These are phyloP conservation scores for Cheilosia impressa DNA, from an alignment of 2,888 invertebrate species.

Conservation along the genomic window DNA sequence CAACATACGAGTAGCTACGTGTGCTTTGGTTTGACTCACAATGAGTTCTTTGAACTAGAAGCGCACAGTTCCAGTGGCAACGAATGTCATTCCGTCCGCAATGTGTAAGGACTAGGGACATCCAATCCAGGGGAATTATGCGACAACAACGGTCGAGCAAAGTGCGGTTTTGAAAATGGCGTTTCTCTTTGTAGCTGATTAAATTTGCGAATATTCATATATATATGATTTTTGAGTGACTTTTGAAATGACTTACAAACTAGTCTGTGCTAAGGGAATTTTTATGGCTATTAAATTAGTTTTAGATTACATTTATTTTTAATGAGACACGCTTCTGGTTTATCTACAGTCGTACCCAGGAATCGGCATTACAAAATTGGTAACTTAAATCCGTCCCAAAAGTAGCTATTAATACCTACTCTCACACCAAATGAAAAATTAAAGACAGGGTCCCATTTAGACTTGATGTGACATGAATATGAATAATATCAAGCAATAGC, in stretches of 20 bases:
- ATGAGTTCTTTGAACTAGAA: slow-evolving; percentile 50
- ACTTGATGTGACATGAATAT: no score
- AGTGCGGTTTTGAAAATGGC: slow-evolving; percentile 18
- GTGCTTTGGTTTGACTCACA: slow-evolving; percentile 6
- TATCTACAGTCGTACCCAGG: no score
- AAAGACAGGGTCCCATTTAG: no score
- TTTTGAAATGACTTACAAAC: not conserved
- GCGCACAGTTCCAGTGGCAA: slow-evolving; percentile 4
- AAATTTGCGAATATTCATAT: slow-evolving; percentile 25
- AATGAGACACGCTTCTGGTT: no score
- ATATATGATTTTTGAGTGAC: not conserved
- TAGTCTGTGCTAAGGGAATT: not conserved
- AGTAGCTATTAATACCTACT: no score
- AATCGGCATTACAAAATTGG: no score
- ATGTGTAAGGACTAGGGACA: slow-evolving; percentile 6
- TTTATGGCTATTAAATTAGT: not conserved
- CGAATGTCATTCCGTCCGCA: not conserved
- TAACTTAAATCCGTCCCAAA: no score
- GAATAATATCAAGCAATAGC: no score
- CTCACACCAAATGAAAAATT: no score
- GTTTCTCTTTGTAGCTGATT: slow-evolving; percentile 21
- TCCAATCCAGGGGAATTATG: slow-evolving; percentile 51
- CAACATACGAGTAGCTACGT: slow-evolving; percentile 1
- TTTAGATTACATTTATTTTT: no score
- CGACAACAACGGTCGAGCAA: slow-evolving; percentile 11